Conservation (phyloP, 30 jellyfish, hydroid and myxozoan species). For the Catostylus mosaicus region DNA sequence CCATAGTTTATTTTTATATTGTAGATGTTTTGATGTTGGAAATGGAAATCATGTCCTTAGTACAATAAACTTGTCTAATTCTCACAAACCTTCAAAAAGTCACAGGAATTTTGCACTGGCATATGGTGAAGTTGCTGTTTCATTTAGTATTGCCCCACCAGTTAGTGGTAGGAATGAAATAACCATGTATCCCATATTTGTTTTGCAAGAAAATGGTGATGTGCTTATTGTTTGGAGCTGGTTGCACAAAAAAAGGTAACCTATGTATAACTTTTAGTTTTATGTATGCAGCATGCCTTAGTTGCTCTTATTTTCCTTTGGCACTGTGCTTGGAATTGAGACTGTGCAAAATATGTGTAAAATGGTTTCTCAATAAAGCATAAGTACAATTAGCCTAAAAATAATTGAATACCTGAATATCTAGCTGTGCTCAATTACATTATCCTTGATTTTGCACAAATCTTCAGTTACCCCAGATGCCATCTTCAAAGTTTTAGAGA, state of each 20-base stretch:
- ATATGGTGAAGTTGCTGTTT: constrained; percentile 91
- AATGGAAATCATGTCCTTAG: constrained; percentile 53
- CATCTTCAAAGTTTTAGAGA: too few relatives aligned
- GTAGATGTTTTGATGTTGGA: constrained; percentile 76
- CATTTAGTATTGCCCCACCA: constrained; percentile 81
- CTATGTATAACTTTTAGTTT: neutral
- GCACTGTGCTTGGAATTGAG: too few relatives aligned
- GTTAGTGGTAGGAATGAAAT: constrained; percentile 8
- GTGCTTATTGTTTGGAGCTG: constrained; percentile 74
- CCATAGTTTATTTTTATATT: neutral
- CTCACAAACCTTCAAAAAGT: constrained; percentile 12
- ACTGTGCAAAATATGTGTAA: too few relatives aligned
- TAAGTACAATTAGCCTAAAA: too few relatives aligned
- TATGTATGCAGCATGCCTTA: too few relatives aligned
- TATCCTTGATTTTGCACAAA: too few relatives aligned
- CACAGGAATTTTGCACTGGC: constrained; percentile 74
- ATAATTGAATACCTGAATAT: too few relatives aligned
- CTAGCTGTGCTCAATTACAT: too few relatives aligned
- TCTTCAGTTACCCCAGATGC: too few relatives aligned
- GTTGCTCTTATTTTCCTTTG: too few relatives aligned
- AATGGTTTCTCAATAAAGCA: too few relatives aligned
- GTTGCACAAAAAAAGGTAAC: constrained; percentile 75
- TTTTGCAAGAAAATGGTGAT: constrained; percentile 96
- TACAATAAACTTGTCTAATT: constrained; percentile 56
- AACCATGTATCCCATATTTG: constrained; percentile 65